A percentile compares a stretch with the other conserved stretches of the same genome.
These are phyloP conservation scores for Hippopotamyrus pictus DNA, from an alignment of 2,797 vertebrate species.

Conservation along the genomic window DNA sequence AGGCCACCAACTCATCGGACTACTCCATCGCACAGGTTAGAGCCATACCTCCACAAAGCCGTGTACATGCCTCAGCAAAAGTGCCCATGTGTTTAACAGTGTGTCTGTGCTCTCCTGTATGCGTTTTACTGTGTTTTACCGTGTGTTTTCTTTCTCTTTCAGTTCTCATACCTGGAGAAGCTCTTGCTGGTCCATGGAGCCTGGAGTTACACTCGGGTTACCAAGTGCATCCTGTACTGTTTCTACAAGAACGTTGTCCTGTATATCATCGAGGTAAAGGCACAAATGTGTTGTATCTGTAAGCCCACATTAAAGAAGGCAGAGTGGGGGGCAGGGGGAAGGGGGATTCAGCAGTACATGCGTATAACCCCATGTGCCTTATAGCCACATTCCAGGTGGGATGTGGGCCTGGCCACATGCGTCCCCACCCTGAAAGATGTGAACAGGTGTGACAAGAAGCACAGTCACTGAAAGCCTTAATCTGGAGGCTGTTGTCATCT, in stretches of 20 bases:
- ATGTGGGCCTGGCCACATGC: not conserved
- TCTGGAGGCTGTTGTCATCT: not conserved
- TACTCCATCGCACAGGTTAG: slow-evolving; percentile 97
- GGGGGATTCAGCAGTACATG: not conserved
- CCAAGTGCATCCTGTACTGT: slow-evolving; percentile 97
- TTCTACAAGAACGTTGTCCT: slow-evolving; percentile 99
- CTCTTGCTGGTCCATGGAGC: slow-evolving; percentile 90
- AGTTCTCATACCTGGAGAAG: slow-evolving; percentile 94
- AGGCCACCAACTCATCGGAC: slow-evolving; percentile 95
- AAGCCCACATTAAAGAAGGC: not conserved
- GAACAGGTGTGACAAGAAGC: slow-evolving; percentile 56
- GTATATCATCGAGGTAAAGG: slow-evolving; percentile 92
- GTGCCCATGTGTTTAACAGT: slow-evolving; percentile 3
- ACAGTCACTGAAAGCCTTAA: not conserved
- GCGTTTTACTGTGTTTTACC: not conserved
- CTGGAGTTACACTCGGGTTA: slow-evolving; percentile 97
- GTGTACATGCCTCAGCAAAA: not conserved
- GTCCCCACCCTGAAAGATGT: slow-evolving; percentile 48
- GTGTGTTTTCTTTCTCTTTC: slow-evolving; percentile 8
- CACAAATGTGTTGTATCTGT: not conserved
- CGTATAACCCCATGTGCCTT: not conserved
- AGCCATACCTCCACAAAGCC: slow-evolving; percentile 30
- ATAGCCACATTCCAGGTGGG: not conserved
- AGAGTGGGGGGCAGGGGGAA: not conserved
- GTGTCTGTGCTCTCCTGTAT: not conserved